phyloP scores from a whole-genome alignment of 2,797 vertebrate species.

The Pachyuromys duprasi region DNA sequence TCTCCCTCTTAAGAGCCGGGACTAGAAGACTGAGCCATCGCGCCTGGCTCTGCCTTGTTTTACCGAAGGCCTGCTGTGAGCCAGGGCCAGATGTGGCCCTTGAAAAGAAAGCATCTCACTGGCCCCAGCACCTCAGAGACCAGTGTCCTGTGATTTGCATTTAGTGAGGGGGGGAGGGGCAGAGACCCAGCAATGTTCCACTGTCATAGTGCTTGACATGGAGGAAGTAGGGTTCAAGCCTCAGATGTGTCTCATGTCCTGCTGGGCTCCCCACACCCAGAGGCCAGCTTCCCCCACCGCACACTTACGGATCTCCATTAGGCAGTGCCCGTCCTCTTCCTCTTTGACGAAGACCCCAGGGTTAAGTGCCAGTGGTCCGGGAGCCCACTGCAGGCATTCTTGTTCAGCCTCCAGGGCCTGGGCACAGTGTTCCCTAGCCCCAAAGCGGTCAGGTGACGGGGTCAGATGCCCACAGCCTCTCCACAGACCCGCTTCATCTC shows the following conservation, averaged over 20 bases:
- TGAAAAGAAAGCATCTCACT: neutral
- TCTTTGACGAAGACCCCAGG: neutral
- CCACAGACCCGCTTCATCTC: neutral
- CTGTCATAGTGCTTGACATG: no score
- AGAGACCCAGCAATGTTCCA: neutral
- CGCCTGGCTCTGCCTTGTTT: neutral
- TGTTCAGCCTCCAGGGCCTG: constrained; percentile 9
- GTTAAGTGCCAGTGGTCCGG: neutral
- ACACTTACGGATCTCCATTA: constrained; percentile 69
- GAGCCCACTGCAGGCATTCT: neutral
- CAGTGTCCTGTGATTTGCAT: neutral
- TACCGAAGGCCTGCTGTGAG: neutral
- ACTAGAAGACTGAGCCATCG: neutral
- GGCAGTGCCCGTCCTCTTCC: constrained; percentile 48
- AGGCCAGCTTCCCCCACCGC: neutral
- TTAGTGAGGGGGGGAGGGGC: neutral
- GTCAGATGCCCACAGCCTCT: neutral
- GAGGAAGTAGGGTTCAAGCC: neutral
- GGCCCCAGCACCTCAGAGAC: neutral
- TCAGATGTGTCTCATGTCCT: neutral
- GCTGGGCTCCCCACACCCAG: neutral
- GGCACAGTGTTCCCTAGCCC: constrained; percentile 54
- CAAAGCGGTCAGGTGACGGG: constrained; percentile 9
- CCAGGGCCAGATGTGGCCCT: neutral
- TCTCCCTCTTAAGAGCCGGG: neutral